Evolutionary conservation across 2,113 vertebrate species (phyloP).

Genomic region (Sialia sialis): DNA sequence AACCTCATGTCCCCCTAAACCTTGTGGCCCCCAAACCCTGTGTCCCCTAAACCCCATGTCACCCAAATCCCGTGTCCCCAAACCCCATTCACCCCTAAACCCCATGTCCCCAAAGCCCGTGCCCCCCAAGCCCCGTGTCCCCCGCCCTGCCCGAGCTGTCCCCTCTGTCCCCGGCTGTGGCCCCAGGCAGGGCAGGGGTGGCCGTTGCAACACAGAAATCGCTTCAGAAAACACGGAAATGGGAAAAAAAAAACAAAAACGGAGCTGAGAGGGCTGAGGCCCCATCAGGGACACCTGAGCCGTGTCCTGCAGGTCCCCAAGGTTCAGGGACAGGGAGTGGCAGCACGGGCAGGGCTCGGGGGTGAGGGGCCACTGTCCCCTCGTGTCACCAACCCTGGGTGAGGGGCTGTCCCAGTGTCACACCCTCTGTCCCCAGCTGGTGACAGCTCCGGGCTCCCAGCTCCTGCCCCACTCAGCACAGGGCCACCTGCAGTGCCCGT

Average conservation of each 20-base stretch:
- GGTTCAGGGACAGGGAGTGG: neutral
- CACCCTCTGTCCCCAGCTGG: neutral
- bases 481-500: neutral
- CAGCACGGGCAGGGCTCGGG: neutral
- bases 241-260: neutral
- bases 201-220: neutral
- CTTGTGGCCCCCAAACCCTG: too few relatives aligned
- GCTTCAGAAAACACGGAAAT: neutral
- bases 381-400: neutral
- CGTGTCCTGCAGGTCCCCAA: neutral
- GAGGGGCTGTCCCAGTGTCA: neutral
- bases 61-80: too few relatives aligned
- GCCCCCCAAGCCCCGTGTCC: rapidly evolving
- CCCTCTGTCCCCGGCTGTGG: rapidly evolving
- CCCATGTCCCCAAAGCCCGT: too few relatives aligned
- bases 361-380: rapidly evolving
- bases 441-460: neutral
- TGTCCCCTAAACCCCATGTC: too few relatives aligned
- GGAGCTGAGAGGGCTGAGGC: neutral
- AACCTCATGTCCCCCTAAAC: too few relatives aligned
- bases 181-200: neutral
- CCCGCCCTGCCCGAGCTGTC: neutral
- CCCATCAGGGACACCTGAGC: neutral
- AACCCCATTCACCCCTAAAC: too few relatives aligned
- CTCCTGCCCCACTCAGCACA: too few relatives aligned